Evolutionary conservation across 2,888 invertebrate genomes (phyloP).

Genomic region (Habrosyne pyritoides): DNA sequence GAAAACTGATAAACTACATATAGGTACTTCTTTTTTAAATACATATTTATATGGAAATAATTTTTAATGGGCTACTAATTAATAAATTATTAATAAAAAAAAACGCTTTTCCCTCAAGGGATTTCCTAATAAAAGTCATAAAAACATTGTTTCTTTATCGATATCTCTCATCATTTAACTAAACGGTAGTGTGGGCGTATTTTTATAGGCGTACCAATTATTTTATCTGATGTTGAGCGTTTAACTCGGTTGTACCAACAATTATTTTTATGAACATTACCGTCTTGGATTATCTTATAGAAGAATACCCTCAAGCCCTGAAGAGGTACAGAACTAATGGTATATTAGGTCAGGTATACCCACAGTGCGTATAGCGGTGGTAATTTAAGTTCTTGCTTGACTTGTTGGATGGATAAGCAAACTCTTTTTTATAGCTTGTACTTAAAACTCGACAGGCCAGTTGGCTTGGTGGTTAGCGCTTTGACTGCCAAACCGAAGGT

Average conservation of each 20-base stretch:
- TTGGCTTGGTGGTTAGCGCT: too few relatives aligned
- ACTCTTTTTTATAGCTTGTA: too few relatives aligned
- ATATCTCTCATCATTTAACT: not conserved
- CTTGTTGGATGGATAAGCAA: not conserved
- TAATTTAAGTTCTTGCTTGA: too few relatives aligned
- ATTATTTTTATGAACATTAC: not conserved
- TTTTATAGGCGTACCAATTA: slow-evolving; percentile 1
- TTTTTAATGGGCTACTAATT: too few relatives aligned
- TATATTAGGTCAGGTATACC: too few relatives aligned
- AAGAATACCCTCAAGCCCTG: too few relatives aligned
- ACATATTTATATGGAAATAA: not conserved
- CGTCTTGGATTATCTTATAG: not conserved
- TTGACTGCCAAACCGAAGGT: too few relatives aligned
- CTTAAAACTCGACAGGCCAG: too few relatives aligned
- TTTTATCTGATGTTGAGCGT: not conserved
- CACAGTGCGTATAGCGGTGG: too few relatives aligned
- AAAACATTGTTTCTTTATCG: not conserved
- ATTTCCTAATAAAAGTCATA: not conserved
- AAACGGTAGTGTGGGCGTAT: not conserved
- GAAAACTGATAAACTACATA: too few relatives aligned
- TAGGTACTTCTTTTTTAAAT: too few relatives aligned
- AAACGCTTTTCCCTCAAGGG: not conserved
- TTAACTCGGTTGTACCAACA: not conserved
- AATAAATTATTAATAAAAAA: not conserved
- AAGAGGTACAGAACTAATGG: too few relatives aligned